phyloP scores from a whole-genome alignment of 2,797 vertebrate genomes.

The Acanthurus lineatus region DNA sequence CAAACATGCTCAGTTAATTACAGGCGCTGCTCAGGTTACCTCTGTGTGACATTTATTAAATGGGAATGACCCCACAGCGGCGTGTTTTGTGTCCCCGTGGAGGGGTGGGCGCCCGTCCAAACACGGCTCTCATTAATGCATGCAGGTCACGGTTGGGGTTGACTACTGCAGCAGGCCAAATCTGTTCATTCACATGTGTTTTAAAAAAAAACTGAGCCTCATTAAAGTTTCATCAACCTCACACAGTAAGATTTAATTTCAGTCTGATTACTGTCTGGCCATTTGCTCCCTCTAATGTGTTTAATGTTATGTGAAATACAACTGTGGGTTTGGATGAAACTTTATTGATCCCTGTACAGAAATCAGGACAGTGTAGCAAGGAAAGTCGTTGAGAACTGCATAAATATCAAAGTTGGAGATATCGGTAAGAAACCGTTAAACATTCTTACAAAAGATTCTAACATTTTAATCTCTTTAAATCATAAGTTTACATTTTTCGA shows the following conservation, averaged over 20 bases:
- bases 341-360: not conserved
- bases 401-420: too few relatives aligned
- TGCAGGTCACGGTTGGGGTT: constrained; percentile 60
- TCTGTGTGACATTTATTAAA: constrained; percentile 74
- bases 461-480: too few relatives aligned
- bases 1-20: constrained; percentile 73
- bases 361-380: not conserved
- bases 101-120: constrained; percentile 47
- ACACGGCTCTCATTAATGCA: constrained; percentile 62
- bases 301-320: not conserved
- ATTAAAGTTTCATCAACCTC: constrained; percentile 74
- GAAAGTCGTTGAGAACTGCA: not conserved
- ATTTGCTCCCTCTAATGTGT: constrained; percentile 58
- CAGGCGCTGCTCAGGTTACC: constrained; percentile 52
- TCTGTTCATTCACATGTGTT: constrained; percentile 49
- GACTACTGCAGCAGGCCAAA: constrained; percentile 20
- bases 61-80: constrained; percentile 64
- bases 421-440: not conserved
- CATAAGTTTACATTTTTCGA: too few relatives aligned
- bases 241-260: constrained; percentile 66
- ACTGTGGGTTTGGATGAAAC: constrained; percentile 1
- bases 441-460: too few relatives aligned
- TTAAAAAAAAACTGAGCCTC: constrained; percentile 54
- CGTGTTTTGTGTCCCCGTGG: constrained; percentile 48
- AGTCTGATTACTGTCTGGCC: constrained; percentile 54